Evolutionary conservation across 1,140 invertebrate species (phyloP).

Genomic region (Mylabris phalerata): DNA sequence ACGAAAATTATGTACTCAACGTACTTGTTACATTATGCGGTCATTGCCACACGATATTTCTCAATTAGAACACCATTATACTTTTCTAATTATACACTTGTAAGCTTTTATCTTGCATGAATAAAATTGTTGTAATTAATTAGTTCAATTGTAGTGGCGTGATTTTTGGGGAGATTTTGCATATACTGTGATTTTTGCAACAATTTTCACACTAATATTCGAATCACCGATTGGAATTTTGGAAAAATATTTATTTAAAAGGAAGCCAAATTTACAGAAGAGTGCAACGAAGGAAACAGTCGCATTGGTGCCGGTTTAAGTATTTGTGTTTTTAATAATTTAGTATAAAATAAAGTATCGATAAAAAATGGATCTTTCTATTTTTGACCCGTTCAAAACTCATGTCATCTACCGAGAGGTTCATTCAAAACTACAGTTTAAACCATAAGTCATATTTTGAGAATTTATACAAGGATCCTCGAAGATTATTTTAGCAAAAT

Average conservation of each 20-base stretch:
- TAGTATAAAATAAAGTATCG: no score
- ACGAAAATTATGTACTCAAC: slow-evolving; percentile 1
- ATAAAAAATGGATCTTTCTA: no score
- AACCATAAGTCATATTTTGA: no score
- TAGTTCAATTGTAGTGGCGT: not conserved
- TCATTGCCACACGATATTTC: not conserved
- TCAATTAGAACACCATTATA: not conserved
- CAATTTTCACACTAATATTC: not conserved
- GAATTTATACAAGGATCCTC: no score
- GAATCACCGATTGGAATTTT: slow-evolving; percentile 4
- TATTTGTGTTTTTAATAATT: no score
- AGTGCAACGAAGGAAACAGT: no score
- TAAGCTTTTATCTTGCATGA: not conserved
- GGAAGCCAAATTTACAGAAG: no score
- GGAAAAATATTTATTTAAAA: not conserved
- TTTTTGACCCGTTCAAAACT: no score
- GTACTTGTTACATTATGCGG: slow-evolving; percentile 2
- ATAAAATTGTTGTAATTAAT: not conserved
- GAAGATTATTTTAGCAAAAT: no score
- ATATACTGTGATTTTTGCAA: not conserved
- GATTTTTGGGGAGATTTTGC: slow-evolving; percentile 2
- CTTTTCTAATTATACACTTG: not conserved
- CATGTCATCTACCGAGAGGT: no score
- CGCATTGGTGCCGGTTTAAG: no score
- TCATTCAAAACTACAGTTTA: no score